A percentile compares a stretch with the other conserved stretches of the same genome.
These are phyloP conservation scores for Clarias batrachus DNA, from an alignment of 2,113 vertebrate species.

Conservation along the genomic window DNA sequence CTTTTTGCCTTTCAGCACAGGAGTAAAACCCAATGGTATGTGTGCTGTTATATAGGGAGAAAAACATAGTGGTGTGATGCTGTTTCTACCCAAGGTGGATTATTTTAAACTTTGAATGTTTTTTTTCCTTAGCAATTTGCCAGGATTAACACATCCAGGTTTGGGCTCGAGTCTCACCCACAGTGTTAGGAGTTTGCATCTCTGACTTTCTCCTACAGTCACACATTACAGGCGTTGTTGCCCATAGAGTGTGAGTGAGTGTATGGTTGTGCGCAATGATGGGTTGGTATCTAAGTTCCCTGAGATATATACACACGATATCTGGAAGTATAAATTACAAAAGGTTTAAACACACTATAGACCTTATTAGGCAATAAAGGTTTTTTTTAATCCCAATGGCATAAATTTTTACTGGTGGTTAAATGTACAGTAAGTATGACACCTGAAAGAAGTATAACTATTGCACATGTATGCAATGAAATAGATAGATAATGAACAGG, in stretches of 20 bases:
- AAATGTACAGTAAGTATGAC: neutral
- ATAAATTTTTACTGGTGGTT: neutral
- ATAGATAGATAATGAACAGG: neutral
- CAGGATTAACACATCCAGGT: neutral
- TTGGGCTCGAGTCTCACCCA: too few relatives aligned
- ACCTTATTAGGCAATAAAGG: neutral
- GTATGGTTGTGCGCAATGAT: too few relatives aligned
- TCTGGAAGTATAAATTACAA: too few relatives aligned
- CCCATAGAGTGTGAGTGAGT: too few relatives aligned
- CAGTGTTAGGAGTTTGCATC: too few relatives aligned
- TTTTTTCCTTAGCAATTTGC: neutral
- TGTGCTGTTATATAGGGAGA: too few relatives aligned
- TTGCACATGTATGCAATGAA: neutral
- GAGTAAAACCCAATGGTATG: neutral
- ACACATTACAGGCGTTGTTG: too few relatives aligned
- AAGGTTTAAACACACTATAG: neutral
- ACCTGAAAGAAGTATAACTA: neutral
- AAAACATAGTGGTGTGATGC: neutral
- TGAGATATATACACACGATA: too few relatives aligned
- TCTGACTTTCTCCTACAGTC: too few relatives aligned
- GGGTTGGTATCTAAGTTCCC: too few relatives aligned
- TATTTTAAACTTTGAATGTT: neutral
- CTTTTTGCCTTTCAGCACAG: neutral
- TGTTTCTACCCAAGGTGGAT: neutral
- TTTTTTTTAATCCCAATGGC: neutral